A percentile compares a stretch with the other conserved stretches of the same genome.
Evolutionary conservation across 2,797 vertebrate genomes (phyloP).

Genomic region (Cyprinodon diabolis): DNA sequence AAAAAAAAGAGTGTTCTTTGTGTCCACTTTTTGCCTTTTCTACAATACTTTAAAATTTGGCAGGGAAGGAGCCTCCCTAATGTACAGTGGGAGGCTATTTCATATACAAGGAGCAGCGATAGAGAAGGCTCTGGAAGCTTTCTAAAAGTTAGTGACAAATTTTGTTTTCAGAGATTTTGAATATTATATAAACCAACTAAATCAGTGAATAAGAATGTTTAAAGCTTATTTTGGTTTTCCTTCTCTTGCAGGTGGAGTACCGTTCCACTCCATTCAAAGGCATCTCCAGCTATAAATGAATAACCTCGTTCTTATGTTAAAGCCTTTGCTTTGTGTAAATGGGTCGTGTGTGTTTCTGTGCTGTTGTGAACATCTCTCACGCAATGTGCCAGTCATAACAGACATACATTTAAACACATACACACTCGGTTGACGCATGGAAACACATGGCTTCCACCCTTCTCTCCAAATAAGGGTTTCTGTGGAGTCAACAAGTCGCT

Average conservation of each 20-base stretch:
- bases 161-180: no score
- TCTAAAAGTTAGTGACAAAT: no score
- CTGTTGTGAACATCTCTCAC: conserved; percentile 53
- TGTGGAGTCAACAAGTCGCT: conserved; percentile 79
- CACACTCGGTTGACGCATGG: conserved; percentile 41
- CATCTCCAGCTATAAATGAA: conserved; percentile 41
- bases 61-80: no score
- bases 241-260: conserved; percentile 6
- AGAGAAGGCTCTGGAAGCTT: no score
- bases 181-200: neutral
- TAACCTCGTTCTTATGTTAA: conserved; percentile 38
- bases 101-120: no score
- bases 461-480: conserved; percentile 60
- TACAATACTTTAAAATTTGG: no score
- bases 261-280: conserved; percentile 30
- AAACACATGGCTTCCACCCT: conserved; percentile 28
- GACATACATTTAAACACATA: conserved; percentile 42
- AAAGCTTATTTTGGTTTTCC: conserved; percentile 4
- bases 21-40: no score
- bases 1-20: no score
- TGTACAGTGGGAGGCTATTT: no score
- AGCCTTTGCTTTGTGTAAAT: conserved; percentile 25
- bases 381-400: conserved; percentile 41
- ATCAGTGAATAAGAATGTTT: neutral
- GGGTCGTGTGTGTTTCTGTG: neutral